phyloP scores from a whole-genome alignment of 2,113 vertebrate genomes.

The Pomatorhinus ruficollis region DNA sequence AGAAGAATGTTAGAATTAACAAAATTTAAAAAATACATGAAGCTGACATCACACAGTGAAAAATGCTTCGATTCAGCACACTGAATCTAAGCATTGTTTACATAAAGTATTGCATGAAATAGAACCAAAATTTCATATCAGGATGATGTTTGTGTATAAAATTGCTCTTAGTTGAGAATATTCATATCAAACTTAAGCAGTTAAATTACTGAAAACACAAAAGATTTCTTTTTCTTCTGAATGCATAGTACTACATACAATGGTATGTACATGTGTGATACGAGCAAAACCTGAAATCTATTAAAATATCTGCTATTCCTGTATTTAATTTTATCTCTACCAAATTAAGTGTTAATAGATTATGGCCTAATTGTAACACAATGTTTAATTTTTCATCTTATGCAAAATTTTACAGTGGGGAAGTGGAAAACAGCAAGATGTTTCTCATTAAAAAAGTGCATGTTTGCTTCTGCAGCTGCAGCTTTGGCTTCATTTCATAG shows the following conservation, averaged over 20 bases:
- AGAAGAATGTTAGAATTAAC: neutral
- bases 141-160: neutral
- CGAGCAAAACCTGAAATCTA: neutral
- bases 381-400: neutral
- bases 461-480: conserved; percentile 58
- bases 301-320: neutral
- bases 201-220: neutral
- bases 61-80: neutral
- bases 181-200: neutral
- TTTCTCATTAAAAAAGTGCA: conserved; percentile 34
- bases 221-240: neutral
- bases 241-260: neutral
- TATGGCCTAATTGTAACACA: neutral
- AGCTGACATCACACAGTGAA: neutral
- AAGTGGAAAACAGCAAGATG: conserved; percentile 40
- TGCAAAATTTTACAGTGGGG: neutral
- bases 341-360: neutral
- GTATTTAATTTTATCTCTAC: neutral
- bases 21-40: neutral
- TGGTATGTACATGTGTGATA: neutral
- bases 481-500: conserved; percentile 33
- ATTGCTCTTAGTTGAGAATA: neutral
- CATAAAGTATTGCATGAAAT: neutral
- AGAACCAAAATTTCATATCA: neutral
- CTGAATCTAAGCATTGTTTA: neutral